A percentile compares a stretch with the other conserved stretches of the same genome.
phyloP scores from a whole-genome alignment of 2,113 vertebrate species.

The Aphelocoma coerulescens region DNA sequence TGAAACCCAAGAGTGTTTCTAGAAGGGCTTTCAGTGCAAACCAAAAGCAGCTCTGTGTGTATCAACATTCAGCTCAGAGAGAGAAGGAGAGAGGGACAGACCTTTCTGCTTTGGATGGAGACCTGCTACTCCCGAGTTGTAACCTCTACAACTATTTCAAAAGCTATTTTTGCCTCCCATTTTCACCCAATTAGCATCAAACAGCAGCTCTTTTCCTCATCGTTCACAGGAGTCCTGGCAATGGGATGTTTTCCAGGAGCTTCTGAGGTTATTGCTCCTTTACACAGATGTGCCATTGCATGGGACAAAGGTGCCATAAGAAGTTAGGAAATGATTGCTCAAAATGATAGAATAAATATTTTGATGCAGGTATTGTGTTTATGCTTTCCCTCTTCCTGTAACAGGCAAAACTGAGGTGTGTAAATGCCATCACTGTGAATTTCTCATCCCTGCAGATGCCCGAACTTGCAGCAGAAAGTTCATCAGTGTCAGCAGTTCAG shows the following conservation, averaged over 20 bases:
- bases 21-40: neutral
- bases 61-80: neutral
- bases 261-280: neutral
- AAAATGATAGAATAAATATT: neutral
- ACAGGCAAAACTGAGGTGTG: neutral
- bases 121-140: neutral
- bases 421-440: neutral
- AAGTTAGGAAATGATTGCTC: neutral
- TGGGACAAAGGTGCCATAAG: accelerated
- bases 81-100: neutral
- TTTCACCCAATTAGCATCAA: neutral
- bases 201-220: neutral
- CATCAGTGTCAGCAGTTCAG: neutral
- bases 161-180: neutral
- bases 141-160: neutral
- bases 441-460: neutral
- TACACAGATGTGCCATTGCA: neutral
- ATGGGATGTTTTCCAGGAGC: neutral
- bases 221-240: neutral
- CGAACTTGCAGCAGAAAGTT: neutral
- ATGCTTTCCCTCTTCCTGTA: neutral
- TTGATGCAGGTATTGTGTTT: neutral
- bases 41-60: neutral
- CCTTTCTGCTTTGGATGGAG: neutral
- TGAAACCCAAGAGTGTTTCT: neutral